These are phyloP conservation scores for Parazoanthus darwini DNA, from an alignment of 92 coral and sea anemone species.

Conservation along the genomic window DNA sequence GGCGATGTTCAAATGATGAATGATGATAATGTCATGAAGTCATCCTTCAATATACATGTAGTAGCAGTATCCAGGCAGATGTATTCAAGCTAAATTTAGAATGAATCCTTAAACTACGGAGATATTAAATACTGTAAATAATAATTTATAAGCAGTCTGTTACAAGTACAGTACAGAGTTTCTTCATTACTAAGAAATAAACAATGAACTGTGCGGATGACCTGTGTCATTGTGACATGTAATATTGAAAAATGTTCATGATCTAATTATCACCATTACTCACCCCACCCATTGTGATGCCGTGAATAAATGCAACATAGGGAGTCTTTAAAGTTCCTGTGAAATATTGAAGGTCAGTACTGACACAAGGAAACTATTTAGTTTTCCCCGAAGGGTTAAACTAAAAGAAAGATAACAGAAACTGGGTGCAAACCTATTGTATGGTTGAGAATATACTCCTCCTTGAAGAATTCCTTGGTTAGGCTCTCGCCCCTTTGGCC, in stretches of 20 bases:
- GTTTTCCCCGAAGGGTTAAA: neutral
- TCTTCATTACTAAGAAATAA: neutral
- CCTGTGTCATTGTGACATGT: no score
- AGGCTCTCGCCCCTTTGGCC: conserved; percentile 74
- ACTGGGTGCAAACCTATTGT: conserved; percentile 71
- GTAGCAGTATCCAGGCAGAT: no score
- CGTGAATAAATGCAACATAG: conserved; percentile 94
- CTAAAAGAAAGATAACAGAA: neutral
- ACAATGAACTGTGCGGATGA: neutral
- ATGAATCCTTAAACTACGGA: no score
- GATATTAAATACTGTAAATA: no score
- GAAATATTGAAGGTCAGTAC: neutral
- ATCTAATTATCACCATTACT: conserved; percentile 28
- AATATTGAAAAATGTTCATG: no score
- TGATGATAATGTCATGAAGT: no score
- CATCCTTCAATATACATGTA: no score
- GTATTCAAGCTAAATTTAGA: no score
- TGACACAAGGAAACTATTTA: no score
- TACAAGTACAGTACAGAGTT: no score
- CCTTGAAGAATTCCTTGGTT: conserved; percentile 84
- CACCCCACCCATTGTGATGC: conserved; percentile 99
- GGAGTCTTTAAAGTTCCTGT: conserved; percentile 95
- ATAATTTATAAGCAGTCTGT: no score
- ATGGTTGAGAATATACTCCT: conserved; percentile 90
- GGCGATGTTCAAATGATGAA: neutral